Conservation (phyloP, 2,888 invertebrate genomes). For the Julus scandinavius region DNA sequence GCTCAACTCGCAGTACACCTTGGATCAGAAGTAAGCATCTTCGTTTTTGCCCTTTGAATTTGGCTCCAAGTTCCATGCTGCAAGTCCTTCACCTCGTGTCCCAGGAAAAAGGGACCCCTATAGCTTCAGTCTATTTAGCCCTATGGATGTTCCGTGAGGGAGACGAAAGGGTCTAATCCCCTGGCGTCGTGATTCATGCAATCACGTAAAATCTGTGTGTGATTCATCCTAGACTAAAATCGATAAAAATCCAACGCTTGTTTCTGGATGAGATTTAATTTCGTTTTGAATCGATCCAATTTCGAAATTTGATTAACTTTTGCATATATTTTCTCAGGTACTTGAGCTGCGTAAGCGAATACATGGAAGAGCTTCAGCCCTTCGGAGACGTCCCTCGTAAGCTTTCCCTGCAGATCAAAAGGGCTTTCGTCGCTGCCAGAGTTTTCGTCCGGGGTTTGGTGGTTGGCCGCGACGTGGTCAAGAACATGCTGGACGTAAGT, state of each 20-base stretch:
- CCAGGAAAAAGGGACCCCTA: too few relatives aligned
- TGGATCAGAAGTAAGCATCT: conserved; percentile 79
- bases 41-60: background rate
- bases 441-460: conserved; percentile 91
- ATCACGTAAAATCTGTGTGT: too few relatives aligned
- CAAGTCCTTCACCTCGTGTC: too few relatives aligned
- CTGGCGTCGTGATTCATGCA: too few relatives aligned
- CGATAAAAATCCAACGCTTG: too few relatives aligned
- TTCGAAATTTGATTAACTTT: conserved; percentile 10
- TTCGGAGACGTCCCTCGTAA: conserved; percentile 96
- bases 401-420: conserved; percentile 85
- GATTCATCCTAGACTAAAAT: too few relatives aligned
- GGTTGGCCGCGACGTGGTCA: conserved; percentile 83
- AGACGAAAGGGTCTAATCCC: too few relatives aligned
- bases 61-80: too few relatives aligned
- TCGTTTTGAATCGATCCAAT: background rate
- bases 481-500: conserved; percentile 79
- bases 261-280: too few relatives aligned
- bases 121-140: too few relatives aligned
- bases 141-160: too few relatives aligned
- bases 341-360: conserved; percentile 85
- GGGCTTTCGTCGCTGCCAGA: conserved; percentile 94
- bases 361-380: conserved; percentile 93
- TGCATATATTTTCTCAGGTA: conserved; percentile 70
- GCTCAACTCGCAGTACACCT: conserved; percentile 90